Base-by-base conservation (phyloP, 2,888 invertebrate genomes). In the Biston stratarius region DNA sequence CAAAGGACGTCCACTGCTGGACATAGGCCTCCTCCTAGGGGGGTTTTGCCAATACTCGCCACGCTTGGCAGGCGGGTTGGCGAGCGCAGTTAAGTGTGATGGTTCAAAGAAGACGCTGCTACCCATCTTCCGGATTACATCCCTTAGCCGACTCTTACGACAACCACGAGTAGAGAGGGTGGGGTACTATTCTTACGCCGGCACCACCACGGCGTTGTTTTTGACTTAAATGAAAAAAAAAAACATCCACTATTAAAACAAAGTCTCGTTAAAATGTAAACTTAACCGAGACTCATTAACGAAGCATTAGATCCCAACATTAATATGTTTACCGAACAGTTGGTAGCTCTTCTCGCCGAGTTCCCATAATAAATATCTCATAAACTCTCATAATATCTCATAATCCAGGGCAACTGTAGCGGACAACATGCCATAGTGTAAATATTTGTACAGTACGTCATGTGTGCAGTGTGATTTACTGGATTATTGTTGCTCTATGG, bases 291-390 rank as follows among this genome's bases (percentile, higher is more conserved):
- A 48, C 12, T 51, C 6, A 51, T 51, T 34, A 51, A 51, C n/a
- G 6, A 51, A 55, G 33, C 42, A 42, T 33, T 33, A 42, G 42
- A 33, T 6, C 42, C 42, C 40, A 12, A 53, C 38, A 53, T 53
- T 55, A 44, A 55, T 12, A 6, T 55, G 55, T 55, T 55, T 55
- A 55, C 55, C 8, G 24, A 65, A 61, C 71, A 66, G 58, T 64
- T 64, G 71, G 15, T 55, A 47, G 58, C 47, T 56, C 55, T 53
- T 49, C 45, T 14, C 15, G 64, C 59, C 76, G 78, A 84, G 81
- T 80, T 91, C 91, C 84, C 91, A 91, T 87, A 88, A 78, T 91
- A 90, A 90, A 90, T 88, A 78, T 77, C 82, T 76, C 81, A 80
- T 89, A 89, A 88, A 59, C 48, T 48, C 81, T 76, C 81, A 80